phyloP scores from a whole-genome alignment of 2,113 vertebrate genomes.

The Clarias gariepinus region DNA sequence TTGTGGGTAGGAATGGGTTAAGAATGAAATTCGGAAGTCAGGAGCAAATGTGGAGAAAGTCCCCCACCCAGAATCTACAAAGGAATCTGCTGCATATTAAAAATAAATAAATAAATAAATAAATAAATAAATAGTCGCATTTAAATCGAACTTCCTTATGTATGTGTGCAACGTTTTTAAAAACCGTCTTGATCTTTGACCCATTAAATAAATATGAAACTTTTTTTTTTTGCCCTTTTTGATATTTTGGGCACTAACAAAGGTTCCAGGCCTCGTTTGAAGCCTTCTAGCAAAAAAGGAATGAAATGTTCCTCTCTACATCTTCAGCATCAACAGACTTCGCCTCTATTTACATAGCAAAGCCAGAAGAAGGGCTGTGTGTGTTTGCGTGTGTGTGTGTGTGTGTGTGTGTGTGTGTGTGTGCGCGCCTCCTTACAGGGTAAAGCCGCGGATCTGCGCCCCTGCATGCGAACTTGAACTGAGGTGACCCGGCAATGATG shows the following conservation, averaged over 20 bases:
- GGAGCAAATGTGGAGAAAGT: neutral
- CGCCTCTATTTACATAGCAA: slow-evolving; percentile 42
- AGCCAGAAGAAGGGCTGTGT: slow-evolving; percentile 24
- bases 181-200: neutral
- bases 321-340: slow-evolving; percentile 37
- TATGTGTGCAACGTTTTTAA: neutral
- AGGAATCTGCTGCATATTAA: neutral
- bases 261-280: neutral
- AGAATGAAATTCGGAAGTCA: neutral
- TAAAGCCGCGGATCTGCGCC: slow-evolving; percentile 26
- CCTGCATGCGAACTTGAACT: slow-evolving; percentile 63
- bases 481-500: slow-evolving; percentile 63
- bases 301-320: slow-evolving; percentile 37
- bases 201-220: neutral
- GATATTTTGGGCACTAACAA: neutral
- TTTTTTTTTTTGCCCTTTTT: neutral
- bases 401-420: slow-evolving; percentile 19
- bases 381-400: slow-evolving; percentile 15
- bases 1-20: no score
- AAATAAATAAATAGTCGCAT: no score
- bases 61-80: neutral
- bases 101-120: no score
- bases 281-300: slow-evolving; percentile 25
- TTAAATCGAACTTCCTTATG: neutral
- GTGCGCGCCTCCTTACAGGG: slow-evolving; percentile 26